A percentile compares a stretch with the other conserved stretches of the same genome.
These are phyloP conservation scores for Limosa lapponica DNA, from an alignment of 2,797 vertebrate genomes.

Conservation along the genomic window DNA sequence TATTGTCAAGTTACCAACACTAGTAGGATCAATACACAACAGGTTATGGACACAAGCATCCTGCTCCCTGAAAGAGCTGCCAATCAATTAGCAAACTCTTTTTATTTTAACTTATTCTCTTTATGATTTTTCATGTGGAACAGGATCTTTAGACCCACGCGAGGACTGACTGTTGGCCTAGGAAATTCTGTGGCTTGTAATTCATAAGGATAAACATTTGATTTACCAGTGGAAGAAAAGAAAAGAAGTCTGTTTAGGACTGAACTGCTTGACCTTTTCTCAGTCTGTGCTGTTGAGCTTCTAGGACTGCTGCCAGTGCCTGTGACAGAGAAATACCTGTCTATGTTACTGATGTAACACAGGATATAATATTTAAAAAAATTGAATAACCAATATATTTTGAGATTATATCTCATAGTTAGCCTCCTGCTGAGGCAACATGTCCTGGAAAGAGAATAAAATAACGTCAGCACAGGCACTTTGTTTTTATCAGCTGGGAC, in stretches of 20 bases:
- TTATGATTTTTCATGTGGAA: not conserved
- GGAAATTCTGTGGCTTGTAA: not conserved
- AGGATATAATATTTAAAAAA: not conserved
- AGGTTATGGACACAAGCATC: not conserved
- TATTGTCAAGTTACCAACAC: not conserved
- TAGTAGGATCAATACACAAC: not conserved
- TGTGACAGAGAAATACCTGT: conserved; percentile 1
- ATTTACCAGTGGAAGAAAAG: not conserved
- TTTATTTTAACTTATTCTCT: not conserved
- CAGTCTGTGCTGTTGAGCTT: not conserved
- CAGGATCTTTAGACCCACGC: not conserved
- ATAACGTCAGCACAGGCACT: not conserved
- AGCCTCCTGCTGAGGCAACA: conserved; percentile 5
- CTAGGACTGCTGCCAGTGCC: not conserved
- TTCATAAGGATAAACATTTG: not conserved
- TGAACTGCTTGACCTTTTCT: not conserved
- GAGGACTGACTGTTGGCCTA: not conserved
- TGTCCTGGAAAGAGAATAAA: not conserved
- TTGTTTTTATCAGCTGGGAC: not conserved
- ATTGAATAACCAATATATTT: not conserved
- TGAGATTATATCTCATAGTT: not conserved
- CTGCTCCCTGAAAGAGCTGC: not conserved
- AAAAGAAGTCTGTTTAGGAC: not conserved
- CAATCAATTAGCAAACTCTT: not conserved
- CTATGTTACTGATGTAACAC: not conserved